Evolutionary conservation across 2,113 vertebrate genomes (phyloP), one percentile per base, ranked within the genome.

Genomic region (Phycodurus eques): DNA sequence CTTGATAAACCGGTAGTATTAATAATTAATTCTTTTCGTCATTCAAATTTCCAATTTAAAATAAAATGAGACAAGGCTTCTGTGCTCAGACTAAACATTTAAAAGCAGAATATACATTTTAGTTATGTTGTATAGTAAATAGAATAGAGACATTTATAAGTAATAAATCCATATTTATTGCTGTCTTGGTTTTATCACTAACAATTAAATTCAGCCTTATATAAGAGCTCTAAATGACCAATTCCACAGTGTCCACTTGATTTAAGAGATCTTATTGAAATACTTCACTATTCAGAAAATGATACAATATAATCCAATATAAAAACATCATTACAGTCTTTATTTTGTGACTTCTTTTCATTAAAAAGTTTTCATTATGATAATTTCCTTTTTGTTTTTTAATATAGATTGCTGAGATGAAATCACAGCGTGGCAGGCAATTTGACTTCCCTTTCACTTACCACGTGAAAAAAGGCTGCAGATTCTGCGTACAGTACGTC

Each of bases 1-100:
- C 60, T 43, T 63, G 20, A 73, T 68, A 61, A 66, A 72, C 56
- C 57, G 31, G 11, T 47, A 22, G 15, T 46, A 66, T 47, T 47
- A 27, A 47, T 27, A 27, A 27, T 27, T 27, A 27, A 66, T 42
- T 39, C 12, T 46, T 47, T 46, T 46, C n/a, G 43, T 14, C n/a
- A 66, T 47, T 47, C 31, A 61, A 61, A 61, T 61, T 61, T 33
- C 31, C 17, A 20, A 5, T 7, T 44, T 47, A 47, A 39, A 39
- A 31, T 31, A 31, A 31, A 1, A 8, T 1, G 14, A 27, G 22
- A 31, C n/a, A 47, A 66, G 15, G 1, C 20, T 14, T 46, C n/a
- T 20, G 19, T 17, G 2, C 42, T 59, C 59, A 35, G 5, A 35
- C 12, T 3, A 15, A 15, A 15, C 4, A 17, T 31, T 27, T 66